A percentile compares a stretch with the other conserved stretches of the same genome.
Conservation (phyloP, 2,797 vertebrate species). For the Oreonectes daqikongensis region DNA sequence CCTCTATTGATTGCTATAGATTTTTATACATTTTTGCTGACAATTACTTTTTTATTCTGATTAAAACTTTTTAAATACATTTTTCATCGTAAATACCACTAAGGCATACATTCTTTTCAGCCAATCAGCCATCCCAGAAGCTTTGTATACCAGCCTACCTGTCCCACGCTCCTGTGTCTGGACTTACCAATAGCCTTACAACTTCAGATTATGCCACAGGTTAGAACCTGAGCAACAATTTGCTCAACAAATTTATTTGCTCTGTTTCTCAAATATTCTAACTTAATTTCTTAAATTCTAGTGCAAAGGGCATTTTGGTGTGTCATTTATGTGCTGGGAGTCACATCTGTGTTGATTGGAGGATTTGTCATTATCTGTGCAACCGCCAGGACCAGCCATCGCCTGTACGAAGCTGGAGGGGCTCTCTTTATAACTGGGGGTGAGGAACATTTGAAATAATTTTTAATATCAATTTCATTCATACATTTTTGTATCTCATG, state of each 20-base stretch:
- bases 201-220: slow-evolving; percentile 80
- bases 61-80: too few relatives aligned
- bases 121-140: slow-evolving; percentile 80
- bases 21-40: not conserved
- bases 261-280: not conserved
- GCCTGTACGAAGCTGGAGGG: slow-evolving; percentile 84
- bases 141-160: slow-evolving; percentile 83
- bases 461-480: not conserved
- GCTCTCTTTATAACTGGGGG: slow-evolving; percentile 82
- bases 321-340: slow-evolving; percentile 80
- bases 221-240: slow-evolving; percentile 66
- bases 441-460: slow-evolving; percentile 56
- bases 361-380: slow-evolving; percentile 85
- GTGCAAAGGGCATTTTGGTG: slow-evolving; percentile 87
- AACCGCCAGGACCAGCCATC: slow-evolving; percentile 79
- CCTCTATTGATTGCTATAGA: too few relatives aligned
- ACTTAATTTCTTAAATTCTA: slow-evolving; percentile 51
- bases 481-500: too few relatives aligned
- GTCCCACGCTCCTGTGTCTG: slow-evolving; percentile 79
- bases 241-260: not conserved
- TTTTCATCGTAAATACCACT: too few relatives aligned
- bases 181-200: slow-evolving; percentile 72
- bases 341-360: slow-evolving; percentile 72
- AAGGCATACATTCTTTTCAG: slow-evolving; percentile 62
- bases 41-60: not conserved